A percentile compares a stretch with the other conserved stretches of the same genome.
phyloP scores from a whole-genome alignment of 2,888 invertebrate species.

The Fabriciana adippe region DNA sequence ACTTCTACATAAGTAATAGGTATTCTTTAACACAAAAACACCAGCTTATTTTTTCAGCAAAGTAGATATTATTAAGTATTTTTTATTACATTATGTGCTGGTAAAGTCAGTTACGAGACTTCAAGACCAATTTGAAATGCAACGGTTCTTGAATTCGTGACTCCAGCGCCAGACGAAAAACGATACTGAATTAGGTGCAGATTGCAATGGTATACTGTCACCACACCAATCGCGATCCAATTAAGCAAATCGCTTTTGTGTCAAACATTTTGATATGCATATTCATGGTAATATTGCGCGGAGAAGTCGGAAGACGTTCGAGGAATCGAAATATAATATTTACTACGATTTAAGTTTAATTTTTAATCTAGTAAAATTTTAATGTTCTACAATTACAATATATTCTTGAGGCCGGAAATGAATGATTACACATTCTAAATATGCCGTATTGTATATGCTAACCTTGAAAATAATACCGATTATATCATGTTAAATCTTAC shows the following conservation, averaged over 20 bases:
- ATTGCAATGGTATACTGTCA: not conserved
- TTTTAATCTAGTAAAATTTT: not conserved
- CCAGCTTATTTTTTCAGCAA: too few species aligned
- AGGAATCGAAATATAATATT: not conserved
- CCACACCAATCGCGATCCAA: slow-evolving; percentile 25
- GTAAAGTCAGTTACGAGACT: not conserved
- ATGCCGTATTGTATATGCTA: slow-evolving; percentile 39
- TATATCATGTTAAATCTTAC: slow-evolving; percentile 49
- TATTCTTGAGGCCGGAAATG: slow-evolving; percentile 50
- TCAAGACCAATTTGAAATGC: slow-evolving; percentile 23
- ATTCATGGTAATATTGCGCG: too few species aligned
- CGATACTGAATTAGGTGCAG: slow-evolving; percentile 25
- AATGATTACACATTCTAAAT: slow-evolving; percentile 50
- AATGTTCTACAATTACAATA: not conserved
- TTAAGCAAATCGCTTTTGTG: slow-evolving; percentile 31
- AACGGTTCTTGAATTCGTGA: slow-evolving; percentile 21
- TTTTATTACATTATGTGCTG: not conserved
- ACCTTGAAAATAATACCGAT: slow-evolving; percentile 52
- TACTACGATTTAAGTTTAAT: not conserved
- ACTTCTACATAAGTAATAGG: too few species aligned
- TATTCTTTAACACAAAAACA: too few species aligned
- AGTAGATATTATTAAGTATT: not conserved
- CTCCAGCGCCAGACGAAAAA: slow-evolving; percentile 16
- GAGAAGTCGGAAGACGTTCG: too few species aligned
- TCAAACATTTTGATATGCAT: too few species aligned